A percentile compares a stretch with the other conserved stretches of the same genome.
These are phyloP conservation scores for Elaphurus davidianus DNA, from an alignment of 2,113 vertebrate species.

Conservation along the genomic window DNA sequence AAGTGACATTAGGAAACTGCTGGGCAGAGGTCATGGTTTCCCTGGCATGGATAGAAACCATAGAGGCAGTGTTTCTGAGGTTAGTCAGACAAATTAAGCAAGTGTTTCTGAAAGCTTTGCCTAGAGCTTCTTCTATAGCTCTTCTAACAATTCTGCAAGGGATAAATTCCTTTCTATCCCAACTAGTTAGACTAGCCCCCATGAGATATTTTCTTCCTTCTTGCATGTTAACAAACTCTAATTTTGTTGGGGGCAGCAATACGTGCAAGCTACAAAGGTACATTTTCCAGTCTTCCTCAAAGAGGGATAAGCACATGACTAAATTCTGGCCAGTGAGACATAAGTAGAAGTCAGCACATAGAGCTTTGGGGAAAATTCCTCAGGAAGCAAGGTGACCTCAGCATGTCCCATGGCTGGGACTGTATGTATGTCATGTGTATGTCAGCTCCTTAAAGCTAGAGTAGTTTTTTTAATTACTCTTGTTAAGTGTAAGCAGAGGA, in stretches of 20 bases:
- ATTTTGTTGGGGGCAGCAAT: neutral
- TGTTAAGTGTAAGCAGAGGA: conserved; percentile 68
- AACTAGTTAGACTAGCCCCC: neutral
- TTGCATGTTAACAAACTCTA: neutral
- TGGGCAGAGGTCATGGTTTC: neutral
- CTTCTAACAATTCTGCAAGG: neutral
- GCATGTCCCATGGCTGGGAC: conserved; percentile 67
- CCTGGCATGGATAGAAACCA: neutral
- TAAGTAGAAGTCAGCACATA: neutral
- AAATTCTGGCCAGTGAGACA: neutral
- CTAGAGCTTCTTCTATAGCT: neutral
- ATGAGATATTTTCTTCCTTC: neutral
- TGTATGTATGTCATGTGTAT: conserved; percentile 46
- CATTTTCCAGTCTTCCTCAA: neutral
- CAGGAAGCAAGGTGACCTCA: conserved; percentile 29
- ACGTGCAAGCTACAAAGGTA: neutral
- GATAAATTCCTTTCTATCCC: neutral
- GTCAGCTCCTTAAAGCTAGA: conserved; percentile 81
- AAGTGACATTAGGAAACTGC: neutral
- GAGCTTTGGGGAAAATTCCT: neutral
- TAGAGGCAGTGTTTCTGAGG: neutral
- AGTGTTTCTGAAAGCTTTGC: neutral
- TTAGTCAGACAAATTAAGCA: neutral
- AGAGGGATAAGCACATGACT: neutral
- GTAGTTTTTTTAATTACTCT: conserved; percentile 41